A percentile compares a stretch with the other conserved stretches of the same genome.
phyloP scores from a whole-genome alignment of 2,888 invertebrate genomes.

The Nemotelus nigrinus region DNA sequence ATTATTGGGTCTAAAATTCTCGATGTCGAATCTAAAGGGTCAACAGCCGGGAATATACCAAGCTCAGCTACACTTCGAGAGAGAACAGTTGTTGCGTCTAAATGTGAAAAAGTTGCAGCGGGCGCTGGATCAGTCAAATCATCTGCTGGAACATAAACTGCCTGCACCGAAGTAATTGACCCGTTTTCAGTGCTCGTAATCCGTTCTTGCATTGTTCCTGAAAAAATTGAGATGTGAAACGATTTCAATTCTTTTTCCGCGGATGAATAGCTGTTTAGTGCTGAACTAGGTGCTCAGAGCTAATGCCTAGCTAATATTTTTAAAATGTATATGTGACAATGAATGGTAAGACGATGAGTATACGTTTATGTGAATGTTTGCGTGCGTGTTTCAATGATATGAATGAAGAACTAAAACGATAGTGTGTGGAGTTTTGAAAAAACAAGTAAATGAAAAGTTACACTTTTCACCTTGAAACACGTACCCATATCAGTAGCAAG shows the following conservation, averaged over 20 bases:
- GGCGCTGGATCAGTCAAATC: conserved; percentile 97
- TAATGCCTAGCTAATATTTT: too few relatives aligned
- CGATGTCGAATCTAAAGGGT: conserved; percentile 92
- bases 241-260: too few relatives aligned
- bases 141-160: conserved; percentile 94
- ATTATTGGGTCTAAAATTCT: conserved; percentile 94
- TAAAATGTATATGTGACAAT: too few relatives aligned
- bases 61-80: conserved; percentile 92
- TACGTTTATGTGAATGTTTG: too few relatives aligned
- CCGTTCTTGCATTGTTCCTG: conserved; percentile 87
- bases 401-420: too few relatives aligned
- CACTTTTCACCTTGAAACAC: background rate
- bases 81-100: conserved; percentile 94
- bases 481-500: conserved; percentile 94
- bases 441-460: too few relatives aligned
- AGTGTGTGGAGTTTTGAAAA: too few relatives aligned
- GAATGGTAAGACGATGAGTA: too few relatives aligned
- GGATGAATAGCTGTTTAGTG: too few relatives aligned
- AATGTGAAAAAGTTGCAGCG: conserved; percentile 94
- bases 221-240: background rate
- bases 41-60: conserved; percentile 94
- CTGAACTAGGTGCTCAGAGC: too few relatives aligned
- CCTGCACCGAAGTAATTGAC: conserved; percentile 95
- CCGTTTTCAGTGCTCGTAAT: conserved; percentile 95
- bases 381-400: too few relatives aligned